phyloP scores from a whole-genome alignment of 1,140 invertebrate species.

The Brachionus koreanus region DNA sequence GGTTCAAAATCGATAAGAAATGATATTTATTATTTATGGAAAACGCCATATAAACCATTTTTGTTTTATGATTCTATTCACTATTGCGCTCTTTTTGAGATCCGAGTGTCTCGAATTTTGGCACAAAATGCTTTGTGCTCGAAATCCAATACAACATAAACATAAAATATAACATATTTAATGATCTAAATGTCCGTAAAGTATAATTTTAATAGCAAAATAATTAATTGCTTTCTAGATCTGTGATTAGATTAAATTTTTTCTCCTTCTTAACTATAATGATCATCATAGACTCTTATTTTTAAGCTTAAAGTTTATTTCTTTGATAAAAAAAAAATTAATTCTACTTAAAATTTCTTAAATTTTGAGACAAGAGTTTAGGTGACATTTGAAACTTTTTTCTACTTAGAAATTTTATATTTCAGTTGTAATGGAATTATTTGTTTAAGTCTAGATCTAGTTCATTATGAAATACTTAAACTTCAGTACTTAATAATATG shows the following conservation, averaged over 20 bases:
- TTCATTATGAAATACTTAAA: not conserved
- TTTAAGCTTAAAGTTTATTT: not conserved
- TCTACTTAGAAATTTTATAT: not conserved
- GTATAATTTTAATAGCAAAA: conserved; percentile 13
- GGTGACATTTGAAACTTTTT: not conserved
- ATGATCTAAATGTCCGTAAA: conserved; percentile 21
- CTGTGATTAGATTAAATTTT: not conserved
- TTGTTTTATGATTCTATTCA: not conserved
- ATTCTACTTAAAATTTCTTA: not conserved
- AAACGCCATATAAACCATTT: conserved; percentile 27
- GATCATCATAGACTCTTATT: not conserved
- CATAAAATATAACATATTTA: conserved; percentile 23
- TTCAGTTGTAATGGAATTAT: not conserved
- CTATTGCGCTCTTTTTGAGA: not conserved
- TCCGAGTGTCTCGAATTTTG: conserved; percentile 3
- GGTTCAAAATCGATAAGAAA: conserved; percentile 37
- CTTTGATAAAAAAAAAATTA: not conserved
- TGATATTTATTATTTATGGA: conserved; percentile 40
- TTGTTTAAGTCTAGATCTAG: not conserved
- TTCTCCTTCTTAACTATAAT: not conserved
- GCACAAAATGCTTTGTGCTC: conserved; percentile 25
- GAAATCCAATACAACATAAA: conserved; percentile 26
- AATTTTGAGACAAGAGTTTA: not conserved
- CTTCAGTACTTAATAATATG: not conserved
- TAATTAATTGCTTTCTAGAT: conserved; percentile 29